Conservation (phyloP, 1,140 invertebrate genomes). For the Rhagoletis pomonella region DNA sequence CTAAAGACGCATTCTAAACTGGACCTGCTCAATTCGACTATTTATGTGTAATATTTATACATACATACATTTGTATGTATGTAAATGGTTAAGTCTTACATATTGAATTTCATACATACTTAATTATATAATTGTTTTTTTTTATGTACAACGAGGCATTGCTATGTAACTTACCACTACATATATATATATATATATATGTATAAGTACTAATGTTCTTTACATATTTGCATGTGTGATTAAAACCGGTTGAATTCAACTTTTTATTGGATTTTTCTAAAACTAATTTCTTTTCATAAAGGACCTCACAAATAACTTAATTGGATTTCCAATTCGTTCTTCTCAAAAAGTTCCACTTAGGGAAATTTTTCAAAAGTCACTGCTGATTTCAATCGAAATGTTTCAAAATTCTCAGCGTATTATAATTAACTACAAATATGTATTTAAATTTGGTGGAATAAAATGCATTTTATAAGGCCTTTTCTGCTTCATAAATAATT, state of each 20-base stretch:
- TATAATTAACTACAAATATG: background rate
- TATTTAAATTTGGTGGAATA: background rate
- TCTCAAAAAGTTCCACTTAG: background rate
- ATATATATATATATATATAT: background rate
- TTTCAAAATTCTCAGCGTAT: background rate
- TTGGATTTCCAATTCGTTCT: background rate
- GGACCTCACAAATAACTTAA: background rate
- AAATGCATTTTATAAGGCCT: slow-evolving; percentile 43
- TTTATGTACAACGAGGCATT: background rate
- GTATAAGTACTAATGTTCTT: background rate
- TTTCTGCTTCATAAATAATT: background rate
- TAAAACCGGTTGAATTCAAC: background rate
- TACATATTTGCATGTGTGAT: background rate
- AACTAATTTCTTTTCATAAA: background rate
- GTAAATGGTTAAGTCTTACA: slow-evolving; percentile 16
- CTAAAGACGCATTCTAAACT: background rate
- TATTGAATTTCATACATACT: background rate
- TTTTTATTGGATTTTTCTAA: background rate
- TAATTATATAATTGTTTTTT: background rate
- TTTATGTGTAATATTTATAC: background rate
- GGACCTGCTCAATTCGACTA: slow-evolving; percentile 39
- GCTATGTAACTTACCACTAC: background rate
- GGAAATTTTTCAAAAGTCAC: background rate
- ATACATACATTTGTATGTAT: background rate
- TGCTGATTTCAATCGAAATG: background rate